Percentiles rank a stretch among this genome's conserved stretches.
Conservation (phyloP, 1,140 invertebrate species). For the Aleiodes sp. region DNA sequence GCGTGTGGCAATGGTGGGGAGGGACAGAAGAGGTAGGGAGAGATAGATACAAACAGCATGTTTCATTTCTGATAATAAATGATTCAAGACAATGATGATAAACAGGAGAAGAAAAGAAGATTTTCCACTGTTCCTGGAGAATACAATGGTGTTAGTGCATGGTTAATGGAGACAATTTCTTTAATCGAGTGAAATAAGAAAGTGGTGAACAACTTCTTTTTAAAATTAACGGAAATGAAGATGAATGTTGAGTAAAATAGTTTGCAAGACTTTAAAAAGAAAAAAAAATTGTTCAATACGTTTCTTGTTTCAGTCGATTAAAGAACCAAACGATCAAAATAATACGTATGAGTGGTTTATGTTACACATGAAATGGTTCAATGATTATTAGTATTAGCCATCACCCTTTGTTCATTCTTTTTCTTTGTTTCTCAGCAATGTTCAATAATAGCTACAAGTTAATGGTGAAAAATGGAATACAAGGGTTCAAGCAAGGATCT, state of each 20-base stretch:
- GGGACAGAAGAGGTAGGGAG: slow-evolving; percentile 34
- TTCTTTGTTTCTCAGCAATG: slow-evolving; percentile 39
- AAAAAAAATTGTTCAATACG: neutral
- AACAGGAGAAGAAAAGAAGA: neutral
- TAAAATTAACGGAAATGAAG: no score
- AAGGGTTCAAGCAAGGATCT: slow-evolving; percentile 28
- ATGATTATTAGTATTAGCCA: slow-evolving; percentile 2
- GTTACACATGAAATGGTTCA: neutral
- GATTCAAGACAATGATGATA: neutral
- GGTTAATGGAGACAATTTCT: slow-evolving; percentile 39
- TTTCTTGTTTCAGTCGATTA: neutral
- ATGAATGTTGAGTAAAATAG: neutral
- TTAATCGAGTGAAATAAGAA: neutral
- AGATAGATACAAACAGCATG: neutral
- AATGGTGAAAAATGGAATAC: slow-evolving; percentile 37
- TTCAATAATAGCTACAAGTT: slow-evolving; percentile 30
- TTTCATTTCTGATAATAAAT: neutral
- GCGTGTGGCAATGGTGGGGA: slow-evolving; percentile 27
- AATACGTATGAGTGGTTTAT: neutral
- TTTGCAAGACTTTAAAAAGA: no score
- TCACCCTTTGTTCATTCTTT: no score
- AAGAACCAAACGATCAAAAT: neutral
- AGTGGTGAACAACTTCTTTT: neutral
- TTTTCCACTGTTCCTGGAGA: slow-evolving; percentile 41
- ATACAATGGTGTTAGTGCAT: slow-evolving; percentile 31